Conservation (phyloP, 1,140 invertebrate genomes). For the Brachionus asplanchnoidis region DNA sequence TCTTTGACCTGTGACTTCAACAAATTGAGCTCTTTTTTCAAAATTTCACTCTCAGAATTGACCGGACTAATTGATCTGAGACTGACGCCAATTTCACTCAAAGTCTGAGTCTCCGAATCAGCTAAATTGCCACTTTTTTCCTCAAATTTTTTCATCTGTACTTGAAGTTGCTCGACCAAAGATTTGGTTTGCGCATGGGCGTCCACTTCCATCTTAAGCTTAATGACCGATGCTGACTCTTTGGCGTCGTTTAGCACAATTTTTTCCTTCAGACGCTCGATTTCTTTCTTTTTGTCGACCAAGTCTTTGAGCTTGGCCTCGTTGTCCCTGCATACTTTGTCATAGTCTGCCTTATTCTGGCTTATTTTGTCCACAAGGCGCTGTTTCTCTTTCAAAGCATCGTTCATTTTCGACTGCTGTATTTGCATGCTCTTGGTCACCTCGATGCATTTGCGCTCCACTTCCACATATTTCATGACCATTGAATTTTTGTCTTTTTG, state of each 20-base stretch:
- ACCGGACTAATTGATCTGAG: not conserved
- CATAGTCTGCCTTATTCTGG: not conserved
- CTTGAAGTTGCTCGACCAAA: constrained; percentile 1
- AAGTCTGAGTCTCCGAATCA: not conserved
- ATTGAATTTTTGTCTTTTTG: constrained; percentile 40
- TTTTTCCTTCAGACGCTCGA: constrained; percentile 4
- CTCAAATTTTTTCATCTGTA: not conserved
- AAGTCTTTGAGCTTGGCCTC: not conserved
- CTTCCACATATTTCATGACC: constrained; percentile 40
- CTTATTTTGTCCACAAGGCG: not conserved
- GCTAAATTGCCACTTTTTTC: not conserved
- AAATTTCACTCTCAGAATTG: not conserved
- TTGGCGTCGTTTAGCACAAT: constrained; percentile 14
- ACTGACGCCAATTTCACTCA: not conserved
- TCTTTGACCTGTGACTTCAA: constrained; percentile 33
- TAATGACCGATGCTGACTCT: not conserved
- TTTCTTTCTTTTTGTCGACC: constrained; percentile 8
- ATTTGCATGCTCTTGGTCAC: constrained; percentile 21
- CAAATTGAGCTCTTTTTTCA: constrained; percentile 15
- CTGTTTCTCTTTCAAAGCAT: constrained; percentile 31
- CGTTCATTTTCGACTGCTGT: constrained; percentile 7
- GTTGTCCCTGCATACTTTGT: not conserved
- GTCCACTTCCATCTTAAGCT: constrained; percentile 5
- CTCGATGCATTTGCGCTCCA: constrained; percentile 17
- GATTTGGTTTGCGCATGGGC: not conserved